These are phyloP conservation scores for Pygoscelis adeliae DNA, from an alignment of 2,113 vertebrate species.

Conservation along the genomic window DNA sequence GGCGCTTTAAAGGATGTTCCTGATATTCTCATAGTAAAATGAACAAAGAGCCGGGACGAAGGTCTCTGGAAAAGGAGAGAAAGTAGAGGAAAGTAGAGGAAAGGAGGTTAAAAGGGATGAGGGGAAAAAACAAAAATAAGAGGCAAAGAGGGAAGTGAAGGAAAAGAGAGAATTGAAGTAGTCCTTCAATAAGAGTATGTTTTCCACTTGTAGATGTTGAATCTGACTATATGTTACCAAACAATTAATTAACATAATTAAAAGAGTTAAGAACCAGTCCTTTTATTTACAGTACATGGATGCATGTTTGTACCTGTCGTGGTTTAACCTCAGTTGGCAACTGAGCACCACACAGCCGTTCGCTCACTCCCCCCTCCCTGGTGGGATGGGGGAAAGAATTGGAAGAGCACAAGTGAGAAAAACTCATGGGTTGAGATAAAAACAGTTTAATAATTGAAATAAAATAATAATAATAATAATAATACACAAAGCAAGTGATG, in stretches of 20 bases:
- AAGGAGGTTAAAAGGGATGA: background rate
- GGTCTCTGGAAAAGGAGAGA: background rate
- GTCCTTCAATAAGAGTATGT: background rate
- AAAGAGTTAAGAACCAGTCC: background rate
- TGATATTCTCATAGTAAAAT: background rate
- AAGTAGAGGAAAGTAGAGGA: background rate
- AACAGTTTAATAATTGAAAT: no score
- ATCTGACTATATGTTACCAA: background rate
- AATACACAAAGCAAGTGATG: no score
- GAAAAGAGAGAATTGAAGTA: background rate
- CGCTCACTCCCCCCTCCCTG: no score
- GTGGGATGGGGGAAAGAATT: no score
- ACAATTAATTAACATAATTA: background rate
- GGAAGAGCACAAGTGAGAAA: no score
- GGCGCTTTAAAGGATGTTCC: background rate
- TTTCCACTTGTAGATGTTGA: background rate
- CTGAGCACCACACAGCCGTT: no score
- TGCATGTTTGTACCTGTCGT: background rate
- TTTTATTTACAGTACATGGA: background rate
- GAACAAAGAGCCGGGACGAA: accelerated
- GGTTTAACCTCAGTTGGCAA: no score
- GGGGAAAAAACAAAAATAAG: background rate
- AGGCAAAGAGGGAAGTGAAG: background rate
- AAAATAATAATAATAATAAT: no score
- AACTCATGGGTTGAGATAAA: no score